These are phyloP conservation scores for Polymixis lichenea DNA, from an alignment of 2,888 invertebrate species.

Conservation along the genomic window DNA sequence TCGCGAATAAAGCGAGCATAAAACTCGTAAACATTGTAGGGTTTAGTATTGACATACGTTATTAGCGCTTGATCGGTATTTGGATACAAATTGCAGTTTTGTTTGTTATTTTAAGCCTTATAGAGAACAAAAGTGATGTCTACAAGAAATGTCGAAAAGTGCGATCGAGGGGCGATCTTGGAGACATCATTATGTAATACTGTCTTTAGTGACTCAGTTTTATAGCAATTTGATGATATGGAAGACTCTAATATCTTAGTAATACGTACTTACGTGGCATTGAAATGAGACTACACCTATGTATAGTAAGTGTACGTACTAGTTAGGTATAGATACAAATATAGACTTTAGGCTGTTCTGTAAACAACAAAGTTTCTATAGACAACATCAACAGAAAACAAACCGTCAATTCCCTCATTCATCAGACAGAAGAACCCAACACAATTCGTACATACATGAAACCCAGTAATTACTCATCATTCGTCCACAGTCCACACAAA, in stretches of 20 bases:
- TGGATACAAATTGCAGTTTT: slow-evolving; percentile 61
- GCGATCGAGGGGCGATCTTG: background rate
- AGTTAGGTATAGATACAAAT: no score
- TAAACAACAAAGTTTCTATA: background rate
- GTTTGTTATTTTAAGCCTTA: slow-evolving; percentile 42
- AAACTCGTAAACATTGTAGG: slow-evolving; percentile 78
- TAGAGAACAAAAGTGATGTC: background rate
- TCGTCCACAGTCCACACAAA: slow-evolving; percentile 36
- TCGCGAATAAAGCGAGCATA: slow-evolving; percentile 86
- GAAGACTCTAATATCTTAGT: background rate
- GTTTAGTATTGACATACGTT: slow-evolving; percentile 77
- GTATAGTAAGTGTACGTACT: no score
- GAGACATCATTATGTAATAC: background rate
- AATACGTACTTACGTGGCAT: background rate
- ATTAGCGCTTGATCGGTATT: slow-evolving; percentile 70
- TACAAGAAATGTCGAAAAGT: background rate
- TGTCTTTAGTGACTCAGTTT: background rate
- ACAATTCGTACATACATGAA: slow-evolving; percentile 40
- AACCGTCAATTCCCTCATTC: slow-evolving; percentile 25
- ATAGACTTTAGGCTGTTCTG: no score
- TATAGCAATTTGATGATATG: background rate
- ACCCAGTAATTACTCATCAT: slow-evolving; percentile 45
- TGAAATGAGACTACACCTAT: background rate
- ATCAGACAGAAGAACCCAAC: slow-evolving; percentile 41
- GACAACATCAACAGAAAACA: slow-evolving; percentile 15